These are phyloP conservation scores for Rhorus exstirpatorius DNA, from an alignment of 2,888 invertebrate genomes.

Conservation along the genomic window DNA sequence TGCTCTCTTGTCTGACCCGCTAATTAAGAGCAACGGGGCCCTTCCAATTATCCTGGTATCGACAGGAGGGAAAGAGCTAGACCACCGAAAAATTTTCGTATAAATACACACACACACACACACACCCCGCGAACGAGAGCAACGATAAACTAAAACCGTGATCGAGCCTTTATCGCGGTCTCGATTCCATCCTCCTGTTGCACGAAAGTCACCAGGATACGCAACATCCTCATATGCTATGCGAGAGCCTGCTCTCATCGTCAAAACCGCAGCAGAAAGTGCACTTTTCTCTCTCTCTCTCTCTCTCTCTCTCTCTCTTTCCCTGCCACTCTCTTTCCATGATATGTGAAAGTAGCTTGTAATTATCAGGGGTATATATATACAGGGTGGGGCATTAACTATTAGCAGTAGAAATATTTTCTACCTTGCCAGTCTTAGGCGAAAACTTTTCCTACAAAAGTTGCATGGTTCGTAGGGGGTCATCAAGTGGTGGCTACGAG, in stretches of 20 bases:
- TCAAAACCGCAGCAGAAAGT: constrained; percentile 37
- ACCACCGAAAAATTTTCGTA: neutral
- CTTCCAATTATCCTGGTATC: constrained; percentile 79
- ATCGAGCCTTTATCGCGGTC: constrained; percentile 65
- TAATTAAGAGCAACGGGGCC: constrained; percentile 78
- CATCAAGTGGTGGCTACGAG: too few species aligned
- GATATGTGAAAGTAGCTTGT: neutral
- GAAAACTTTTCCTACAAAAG: too few species aligned
- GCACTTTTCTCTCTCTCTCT: neutral
- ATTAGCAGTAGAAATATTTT: too few species aligned
- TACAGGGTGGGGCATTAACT: too few species aligned
- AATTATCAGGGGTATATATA: too few species aligned
- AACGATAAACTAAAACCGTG: constrained; percentile 15
- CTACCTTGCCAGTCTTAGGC: too few species aligned
- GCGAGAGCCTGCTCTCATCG: constrained; percentile 28
- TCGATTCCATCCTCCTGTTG: constrained; percentile 41
- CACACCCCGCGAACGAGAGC: constrained; percentile 2
- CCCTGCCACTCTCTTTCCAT: too few species aligned
- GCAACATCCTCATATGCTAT: constrained; percentile 8
- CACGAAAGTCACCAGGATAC: constrained; percentile 6
- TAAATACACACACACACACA: neutral
- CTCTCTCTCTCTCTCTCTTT: too few species aligned
- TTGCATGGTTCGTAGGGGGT: too few species aligned
- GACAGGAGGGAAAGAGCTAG: constrained; percentile 69
- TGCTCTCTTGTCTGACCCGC: constrained; percentile 35